Evolutionary conservation across 2,113 vertebrate species (phyloP), one percentile per base, ranked within the genome.

Genomic region (Siniperca chuatsi): DNA sequence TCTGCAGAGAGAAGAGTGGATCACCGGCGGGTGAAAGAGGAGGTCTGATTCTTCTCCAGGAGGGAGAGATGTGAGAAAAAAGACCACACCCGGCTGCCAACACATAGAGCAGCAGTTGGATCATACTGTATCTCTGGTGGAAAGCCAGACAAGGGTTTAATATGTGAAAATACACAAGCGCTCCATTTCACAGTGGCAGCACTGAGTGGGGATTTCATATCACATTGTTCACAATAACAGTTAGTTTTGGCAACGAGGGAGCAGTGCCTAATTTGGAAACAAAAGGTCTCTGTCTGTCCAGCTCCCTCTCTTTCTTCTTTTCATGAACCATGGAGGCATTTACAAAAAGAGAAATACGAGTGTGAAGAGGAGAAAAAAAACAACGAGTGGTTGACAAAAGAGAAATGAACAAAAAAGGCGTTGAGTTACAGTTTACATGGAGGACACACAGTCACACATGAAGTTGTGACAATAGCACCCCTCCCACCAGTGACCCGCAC

Each of bases 361-460:
- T 11, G 33, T 70, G 58, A 83, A 69, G 33, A 5, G 12, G 7
- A 40, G 42, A 60, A 70, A 46, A 29, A 29, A 29, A 29, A 29
- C 29, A 70, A 18, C 25, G 1, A 83, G 55, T 25, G 15, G 73
- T 6, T 25, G 78, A 77, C 57, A 72, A 71, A 50, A 58, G 62
- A 58, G 62, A 82, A 62, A 54, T 29, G 65, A 52, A 70, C 37
- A 86, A 58, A 79, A 75, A 48, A 16, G 15, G 78, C 35, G n/a
- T 77, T 46, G 55, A 81, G 87, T 86, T 85, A 79, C 83, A 90
- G 81, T 92, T 92, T 81, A 92, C 84, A 75, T 16, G 50, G 81
- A 37, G 76, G 81, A 79, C 71, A 84, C 62, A 62, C 69, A 62
- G 76, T 62, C 64, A 84, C 88, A 85, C 61, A 75, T 81, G 79